Base-by-base conservation (phyloP, 2,797 vertebrate genomes). In the Kryptopterus vitreolus region DNA sequence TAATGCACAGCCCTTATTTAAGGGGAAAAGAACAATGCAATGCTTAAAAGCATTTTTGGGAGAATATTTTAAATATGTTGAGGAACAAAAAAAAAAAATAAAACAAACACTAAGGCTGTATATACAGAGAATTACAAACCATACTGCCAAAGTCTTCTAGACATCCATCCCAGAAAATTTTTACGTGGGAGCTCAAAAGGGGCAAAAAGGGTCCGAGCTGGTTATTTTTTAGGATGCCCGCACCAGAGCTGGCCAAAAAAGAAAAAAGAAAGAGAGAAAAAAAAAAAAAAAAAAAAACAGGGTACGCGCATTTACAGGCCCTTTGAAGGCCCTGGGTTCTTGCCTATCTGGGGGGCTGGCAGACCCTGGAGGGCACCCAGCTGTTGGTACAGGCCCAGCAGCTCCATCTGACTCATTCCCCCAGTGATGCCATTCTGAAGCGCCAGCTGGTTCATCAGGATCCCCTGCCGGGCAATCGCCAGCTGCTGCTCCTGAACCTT, bases 401-500 rank as follows among this genome's bases (percentile, higher is more conserved):
- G 93, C 81, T 98, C 97, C 92, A 98, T 96, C 90, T 96, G 93
- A 85, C 84, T 93, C 84, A 94, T 88, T 38, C 90, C 89, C 78
- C 91, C 91, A 70, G 92, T 81, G 85, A 94, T 91, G 85, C 93
- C 91, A 2, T 95, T 95, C 90, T 94, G 94, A 87, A 94, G 5
- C 89, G 97, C 95, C 92, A 99, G 92, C 91, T 98, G 97, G 89
- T 95, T 93, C 90, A 99, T 92, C 88, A 96, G 95, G 81, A 88
- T 93, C 84, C 96, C 95, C 86, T 98, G 93, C 88, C 93, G 96
- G 57, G 96, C 96, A 79, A 96, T 92, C 87, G 95, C 95, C 83
- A 97, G 86, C 90, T 98, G 98, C 91, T 99, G 97, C 87, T 99
- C 97, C 87, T 97, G 96, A 33, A 98, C 93, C 88, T 98, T 94